Evolutionary conservation across 35 echinoderm and acorn worm genomes (phyloP), one percentile per base, ranked within the genome.

Genomic region (Hemicentrotus pulcherrimus): DNA sequence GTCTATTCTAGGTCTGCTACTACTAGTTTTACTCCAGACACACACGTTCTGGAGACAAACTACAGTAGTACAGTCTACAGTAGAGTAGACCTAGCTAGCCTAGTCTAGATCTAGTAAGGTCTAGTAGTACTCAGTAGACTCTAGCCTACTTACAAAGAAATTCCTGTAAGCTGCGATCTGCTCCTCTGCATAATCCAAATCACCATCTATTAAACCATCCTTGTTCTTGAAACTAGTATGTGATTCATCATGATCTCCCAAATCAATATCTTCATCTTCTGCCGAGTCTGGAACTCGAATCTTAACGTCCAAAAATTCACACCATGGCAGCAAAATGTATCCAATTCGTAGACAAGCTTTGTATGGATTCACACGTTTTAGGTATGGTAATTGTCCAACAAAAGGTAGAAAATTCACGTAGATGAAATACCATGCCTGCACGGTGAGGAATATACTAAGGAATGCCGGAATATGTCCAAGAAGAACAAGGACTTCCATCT

Each of bases 371-470:
- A 98, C 88, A 47, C 94, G 96, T 50, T 95, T 95, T 32, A 98
- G 96, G 95, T 98, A 96, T 22, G 97, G 97, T 59, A 98, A 95
- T 48, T 93, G 96, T 46, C 96, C 94, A 32, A 98, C 47, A 89
- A 98, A 98, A 86, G 97, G 97, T 32, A 96, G 96, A 61, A 98
- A 95, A 93, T 98, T 96, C 28, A 95, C 96, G 93, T 98, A 98
- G 48, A 98, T 95, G 93, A 98, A 98, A 59, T 96, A 98, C 97
- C 97, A 98, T n/a, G 96, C n/a, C 88, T 98, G 95, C 31, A 98
- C 91, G 10, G 95, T 48, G 4, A 98, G 91, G 70, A 98, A 98
- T 32, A 98, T 96, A 86, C 96, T 95, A 91, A 98, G 91, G 13
- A 98, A 94, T 70, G 95, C 95, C 48, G 97, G 97, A 47, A 98